Conservation (phyloP, 2,113 vertebrate genomes). For the Phoxinus phoxinus region DNA sequence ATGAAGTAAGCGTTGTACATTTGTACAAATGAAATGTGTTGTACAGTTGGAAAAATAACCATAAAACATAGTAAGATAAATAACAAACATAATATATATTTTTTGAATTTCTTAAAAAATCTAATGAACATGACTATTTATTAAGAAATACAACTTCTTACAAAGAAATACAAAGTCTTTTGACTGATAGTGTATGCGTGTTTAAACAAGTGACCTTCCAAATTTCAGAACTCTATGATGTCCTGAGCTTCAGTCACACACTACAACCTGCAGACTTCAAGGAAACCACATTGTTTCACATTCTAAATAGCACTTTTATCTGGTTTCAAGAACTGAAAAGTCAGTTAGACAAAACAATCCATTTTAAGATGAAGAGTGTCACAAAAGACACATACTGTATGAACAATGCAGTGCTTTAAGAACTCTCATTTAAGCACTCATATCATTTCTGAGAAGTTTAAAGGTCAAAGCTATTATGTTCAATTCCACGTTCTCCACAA, state of each 20-base stretch:
- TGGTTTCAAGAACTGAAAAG: neutral
- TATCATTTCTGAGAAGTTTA: conserved; percentile 20
- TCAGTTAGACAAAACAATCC: conserved; percentile 15
- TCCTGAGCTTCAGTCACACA: neutral
- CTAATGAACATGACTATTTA: neutral
- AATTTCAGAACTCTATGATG: neutral
- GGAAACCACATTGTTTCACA: neutral
- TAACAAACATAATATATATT: too few species aligned
- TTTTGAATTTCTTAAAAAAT: too few species aligned
- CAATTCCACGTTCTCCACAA: neutral
- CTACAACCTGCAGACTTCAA: neutral
- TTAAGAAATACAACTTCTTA: neutral
- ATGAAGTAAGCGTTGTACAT: too few species aligned
- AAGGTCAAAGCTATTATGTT: conserved; percentile 13
- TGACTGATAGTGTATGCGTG: neutral
- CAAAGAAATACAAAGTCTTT: neutral
- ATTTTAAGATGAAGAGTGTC: conserved; percentile 9
- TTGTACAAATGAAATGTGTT: too few species aligned
- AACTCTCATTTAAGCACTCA: neutral
- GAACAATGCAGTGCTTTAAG: neutral
- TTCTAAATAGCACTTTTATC: neutral
- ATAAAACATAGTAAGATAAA: too few species aligned
- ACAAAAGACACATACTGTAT: neutral
- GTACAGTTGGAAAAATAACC: too few species aligned
- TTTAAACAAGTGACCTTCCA: neutral